Conservation (phyloP, 2,888 invertebrate genomes). For the Artemia sinica region DNA sequence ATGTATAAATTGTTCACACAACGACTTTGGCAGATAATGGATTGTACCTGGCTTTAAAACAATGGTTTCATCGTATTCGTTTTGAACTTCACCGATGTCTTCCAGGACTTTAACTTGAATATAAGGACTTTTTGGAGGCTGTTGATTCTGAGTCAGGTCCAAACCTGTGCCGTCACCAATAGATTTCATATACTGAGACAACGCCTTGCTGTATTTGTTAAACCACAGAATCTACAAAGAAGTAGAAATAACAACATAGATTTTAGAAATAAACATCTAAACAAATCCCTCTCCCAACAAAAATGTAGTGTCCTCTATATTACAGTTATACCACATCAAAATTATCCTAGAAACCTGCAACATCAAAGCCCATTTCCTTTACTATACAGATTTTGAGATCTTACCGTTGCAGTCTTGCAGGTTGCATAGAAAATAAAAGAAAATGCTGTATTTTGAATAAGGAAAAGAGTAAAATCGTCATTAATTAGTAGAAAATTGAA, state of each 20-base stretch:
- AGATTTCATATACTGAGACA: constrained; percentile 36
- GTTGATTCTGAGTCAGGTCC: constrained; percentile 35
- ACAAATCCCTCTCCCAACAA: no score
- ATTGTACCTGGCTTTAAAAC: constrained; percentile 2
- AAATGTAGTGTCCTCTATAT: no score
- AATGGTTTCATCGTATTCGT: constrained; percentile 12
- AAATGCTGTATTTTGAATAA: no score
- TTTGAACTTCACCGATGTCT: constrained; percentile 7
- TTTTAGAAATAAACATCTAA: no score
- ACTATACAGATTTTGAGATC: no score
- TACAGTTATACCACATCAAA: no score
- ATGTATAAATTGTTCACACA: constrained; percentile 7
- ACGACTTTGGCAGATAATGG: constrained; percentile 1
- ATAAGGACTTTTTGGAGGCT: constrained; percentile 37
- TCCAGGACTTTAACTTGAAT: constrained; percentile 32
- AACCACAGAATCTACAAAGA: neutral
- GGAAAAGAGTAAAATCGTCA: no score
- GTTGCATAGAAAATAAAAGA: no score
- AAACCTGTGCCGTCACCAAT: constrained; percentile 31
- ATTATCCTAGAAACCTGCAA: no score
- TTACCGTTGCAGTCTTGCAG: no score
- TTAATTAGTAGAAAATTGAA: no score
- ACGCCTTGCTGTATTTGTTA: constrained; percentile 18
- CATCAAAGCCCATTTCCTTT: no score
- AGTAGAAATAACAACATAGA: neutral